Conservation (phyloP, 2,888 invertebrate genomes). For the Phasia obesa region DNA sequence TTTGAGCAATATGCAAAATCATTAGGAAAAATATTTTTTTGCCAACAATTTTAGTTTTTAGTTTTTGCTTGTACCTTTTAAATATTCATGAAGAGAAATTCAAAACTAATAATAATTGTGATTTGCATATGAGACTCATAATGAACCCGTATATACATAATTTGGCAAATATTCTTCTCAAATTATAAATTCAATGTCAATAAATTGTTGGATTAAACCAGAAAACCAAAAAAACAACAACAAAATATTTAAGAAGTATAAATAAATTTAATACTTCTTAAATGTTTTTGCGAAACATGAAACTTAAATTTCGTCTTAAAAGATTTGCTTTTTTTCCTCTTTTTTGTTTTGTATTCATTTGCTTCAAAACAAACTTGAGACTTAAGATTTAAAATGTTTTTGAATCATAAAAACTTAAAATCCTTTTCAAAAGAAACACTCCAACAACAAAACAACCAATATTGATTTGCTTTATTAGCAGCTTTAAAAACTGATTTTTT, state of each 20-base stretch:
- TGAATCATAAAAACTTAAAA: slow-evolving; percentile 50
- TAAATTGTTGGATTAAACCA: slow-evolving; percentile 66
- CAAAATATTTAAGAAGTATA: neutral
- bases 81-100: slow-evolving; percentile 43
- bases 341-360: slow-evolving; percentile 21
- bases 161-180: slow-evolving; percentile 23
- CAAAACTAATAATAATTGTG: slow-evolving; percentile 42
- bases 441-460: neutral
- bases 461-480: slow-evolving; percentile 69
- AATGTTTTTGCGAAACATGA: slow-evolving; percentile 54
- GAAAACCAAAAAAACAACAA: slow-evolving; percentile 1
- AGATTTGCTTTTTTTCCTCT: slow-evolving; percentile 4
- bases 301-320: slow-evolving; percentile 62
- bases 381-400: slow-evolving; percentile 35
- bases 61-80: neutral
- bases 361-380: neutral
- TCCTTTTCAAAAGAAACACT: slow-evolving; percentile 47
- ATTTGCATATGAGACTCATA: slow-evolving; percentile 47
- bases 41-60: too few species aligned
- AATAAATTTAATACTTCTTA: slow-evolving; percentile 28
- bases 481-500: slow-evolving; percentile 37
- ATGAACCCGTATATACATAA: slow-evolving; percentile 51
- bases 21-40: slow-evolving; percentile 41
- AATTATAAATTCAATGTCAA: slow-evolving; percentile 66
- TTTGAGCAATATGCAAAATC: slow-evolving; percentile 32